Evolutionary conservation across 2,888 invertebrate species (phyloP).

Genomic region (Ophraella communa): DNA sequence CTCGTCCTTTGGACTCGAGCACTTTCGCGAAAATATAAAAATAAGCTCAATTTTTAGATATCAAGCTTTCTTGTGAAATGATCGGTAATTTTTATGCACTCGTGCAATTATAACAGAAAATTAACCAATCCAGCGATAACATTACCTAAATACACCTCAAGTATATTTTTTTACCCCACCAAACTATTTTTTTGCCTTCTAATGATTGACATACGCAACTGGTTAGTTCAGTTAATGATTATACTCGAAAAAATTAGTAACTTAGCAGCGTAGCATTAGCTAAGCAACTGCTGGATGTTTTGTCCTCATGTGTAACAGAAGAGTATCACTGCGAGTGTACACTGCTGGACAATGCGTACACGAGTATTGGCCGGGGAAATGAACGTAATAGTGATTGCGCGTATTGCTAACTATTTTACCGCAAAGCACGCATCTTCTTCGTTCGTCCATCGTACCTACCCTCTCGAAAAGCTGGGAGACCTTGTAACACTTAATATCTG

Average conservation of each 20-base stretch:
- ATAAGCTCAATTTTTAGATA: too few relatives aligned
- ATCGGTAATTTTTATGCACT: too few relatives aligned
- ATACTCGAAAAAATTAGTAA: slow-evolving; percentile 15
- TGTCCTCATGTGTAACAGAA: slow-evolving; percentile 65
- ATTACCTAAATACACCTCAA: too few relatives aligned
- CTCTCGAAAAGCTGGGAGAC: slow-evolving; percentile 68
- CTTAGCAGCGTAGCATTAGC: slow-evolving; percentile 44
- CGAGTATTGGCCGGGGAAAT: slow-evolving; percentile 67
- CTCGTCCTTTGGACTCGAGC: too few relatives aligned
- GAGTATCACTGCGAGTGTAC: slow-evolving; percentile 67
- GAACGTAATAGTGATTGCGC: slow-evolving; percentile 68
- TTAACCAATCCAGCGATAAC: too few relatives aligned
- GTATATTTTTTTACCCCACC: too few relatives aligned
- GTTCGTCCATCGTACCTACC: slow-evolving; percentile 65
- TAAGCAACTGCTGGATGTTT: slow-evolving; percentile 63
- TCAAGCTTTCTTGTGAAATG: too few relatives aligned
- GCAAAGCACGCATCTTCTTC: slow-evolving; percentile 66
- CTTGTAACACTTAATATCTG: slow-evolving; percentile 65
- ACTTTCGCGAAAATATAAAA: too few relatives aligned
- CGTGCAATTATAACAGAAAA: too few relatives aligned
- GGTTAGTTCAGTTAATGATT: slow-evolving; percentile 24
- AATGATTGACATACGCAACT: too few relatives aligned
- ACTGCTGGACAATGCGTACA: slow-evolving; percentile 66
- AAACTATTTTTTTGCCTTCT: too few relatives aligned
- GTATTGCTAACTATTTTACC: slow-evolving; percentile 69